These are phyloP conservation scores for Stenotaenia linearis DNA, from an alignment of 2,888 invertebrate genomes.

Conservation along the genomic window DNA sequence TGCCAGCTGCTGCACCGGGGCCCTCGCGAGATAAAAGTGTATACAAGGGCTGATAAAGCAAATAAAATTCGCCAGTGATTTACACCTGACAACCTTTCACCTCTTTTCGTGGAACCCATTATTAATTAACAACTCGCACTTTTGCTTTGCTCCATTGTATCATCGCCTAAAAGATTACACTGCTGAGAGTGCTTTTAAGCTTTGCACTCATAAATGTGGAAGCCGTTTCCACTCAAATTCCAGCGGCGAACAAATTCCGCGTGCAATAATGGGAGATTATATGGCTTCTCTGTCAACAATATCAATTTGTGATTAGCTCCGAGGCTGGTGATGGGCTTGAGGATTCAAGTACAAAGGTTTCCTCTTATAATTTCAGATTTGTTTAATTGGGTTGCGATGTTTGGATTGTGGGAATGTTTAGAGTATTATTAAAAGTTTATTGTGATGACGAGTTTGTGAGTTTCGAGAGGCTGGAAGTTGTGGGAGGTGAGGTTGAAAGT, in stretches of 20 bases:
- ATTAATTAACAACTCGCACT: conserved; percentile 8
- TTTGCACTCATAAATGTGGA: not conserved
- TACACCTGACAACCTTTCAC: conserved; percentile 26
- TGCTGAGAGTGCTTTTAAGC: not conserved
- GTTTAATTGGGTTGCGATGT: too few relatives aligned
- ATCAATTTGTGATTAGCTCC: not conserved
- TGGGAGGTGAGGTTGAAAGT: too few relatives aligned
- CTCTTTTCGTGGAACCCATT: conserved; percentile 14
- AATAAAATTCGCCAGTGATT: not conserved
- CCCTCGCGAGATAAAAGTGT: conserved; percentile 1
- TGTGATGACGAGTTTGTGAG: too few relatives aligned
- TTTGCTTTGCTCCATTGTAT: not conserved
- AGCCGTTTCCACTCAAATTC: conserved; percentile 16
- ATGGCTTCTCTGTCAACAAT: conserved; percentile 18
- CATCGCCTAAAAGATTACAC: not conserved
- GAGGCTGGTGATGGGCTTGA: not conserved
- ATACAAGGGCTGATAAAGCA: not conserved
- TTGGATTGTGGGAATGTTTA: too few relatives aligned
- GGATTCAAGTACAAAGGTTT: not conserved
- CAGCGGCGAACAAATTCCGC: not conserved
- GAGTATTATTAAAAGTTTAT: too few relatives aligned
- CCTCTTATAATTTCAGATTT: not conserved
- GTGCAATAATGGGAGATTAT: not conserved
- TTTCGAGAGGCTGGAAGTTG: too few relatives aligned
- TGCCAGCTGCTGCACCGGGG: not conserved